These are phyloP conservation scores for Pagetopsis macropterus DNA, from an alignment of 2,797 vertebrate genomes.

Conservation along the genomic window DNA sequence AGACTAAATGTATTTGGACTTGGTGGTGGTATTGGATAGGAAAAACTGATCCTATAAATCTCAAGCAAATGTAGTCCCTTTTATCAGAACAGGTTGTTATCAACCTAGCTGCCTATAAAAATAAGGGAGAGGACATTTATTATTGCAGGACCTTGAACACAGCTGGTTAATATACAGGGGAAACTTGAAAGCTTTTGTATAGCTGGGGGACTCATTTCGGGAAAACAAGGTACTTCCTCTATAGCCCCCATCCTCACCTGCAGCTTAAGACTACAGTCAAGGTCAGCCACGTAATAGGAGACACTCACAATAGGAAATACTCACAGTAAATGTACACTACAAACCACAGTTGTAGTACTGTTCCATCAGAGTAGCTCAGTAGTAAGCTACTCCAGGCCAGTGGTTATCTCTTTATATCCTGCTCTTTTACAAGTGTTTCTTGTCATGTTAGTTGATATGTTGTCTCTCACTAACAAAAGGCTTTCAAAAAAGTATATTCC, in stretches of 20 bases:
- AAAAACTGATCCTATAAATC: constrained; percentile 6
- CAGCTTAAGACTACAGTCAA: constrained; percentile 41
- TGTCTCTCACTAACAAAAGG: constrained; percentile 5
- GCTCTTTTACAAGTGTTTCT: constrained; percentile 1
- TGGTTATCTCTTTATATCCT: neutral
- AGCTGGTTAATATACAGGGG: constrained; percentile 53
- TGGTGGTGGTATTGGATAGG: constrained; percentile 13
- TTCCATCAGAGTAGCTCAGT: neutral
- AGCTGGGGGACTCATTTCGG: constrained; percentile 24
- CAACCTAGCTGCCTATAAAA: constrained; percentile 34
- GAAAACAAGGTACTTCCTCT: constrained; percentile 58
- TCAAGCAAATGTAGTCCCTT: constrained; percentile 4
- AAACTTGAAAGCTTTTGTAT: constrained; percentile 18
- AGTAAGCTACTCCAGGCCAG: neutral
- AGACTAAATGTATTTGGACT: constrained; percentile 41
- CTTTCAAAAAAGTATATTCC: constrained; percentile 3
- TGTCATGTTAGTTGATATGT: neutral
- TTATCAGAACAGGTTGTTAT: constrained; percentile 33
- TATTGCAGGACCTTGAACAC: constrained; percentile 54
- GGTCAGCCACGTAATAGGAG: constrained; percentile 49
- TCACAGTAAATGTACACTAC: neutral
- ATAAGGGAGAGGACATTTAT: constrained; percentile 34
- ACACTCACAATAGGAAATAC: neutral
- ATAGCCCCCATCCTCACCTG: constrained; percentile 17
- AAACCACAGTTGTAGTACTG: neutral